A percentile compares a stretch with the other conserved stretches of the same genome.
Evolutionary conservation across 2,113 vertebrate species (phyloP).

Genomic region (Tretioscincus oriximinensis): DNA sequence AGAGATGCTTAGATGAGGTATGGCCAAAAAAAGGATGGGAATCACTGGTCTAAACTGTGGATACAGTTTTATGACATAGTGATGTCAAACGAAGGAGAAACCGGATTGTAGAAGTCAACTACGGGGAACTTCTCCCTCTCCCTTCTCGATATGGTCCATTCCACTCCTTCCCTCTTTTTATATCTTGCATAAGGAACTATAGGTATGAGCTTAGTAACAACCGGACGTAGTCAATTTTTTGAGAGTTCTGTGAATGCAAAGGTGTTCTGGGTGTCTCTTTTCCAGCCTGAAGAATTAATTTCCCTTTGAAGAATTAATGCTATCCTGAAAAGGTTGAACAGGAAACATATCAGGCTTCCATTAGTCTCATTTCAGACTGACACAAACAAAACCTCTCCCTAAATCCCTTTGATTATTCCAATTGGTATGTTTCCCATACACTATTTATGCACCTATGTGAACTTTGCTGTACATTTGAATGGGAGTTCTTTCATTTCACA

Average conservation of each 20-base stretch:
- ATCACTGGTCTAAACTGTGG: too few relatives aligned
- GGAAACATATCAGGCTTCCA: background rate
- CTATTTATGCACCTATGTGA: conserved; percentile 80
- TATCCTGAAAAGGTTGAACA: background rate
- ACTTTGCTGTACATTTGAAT: conserved; percentile 77
- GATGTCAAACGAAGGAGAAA: background rate
- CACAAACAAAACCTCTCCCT: conserved; percentile 52
- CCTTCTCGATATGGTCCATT: background rate
- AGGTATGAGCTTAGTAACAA: background rate
- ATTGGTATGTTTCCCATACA: conserved; percentile 49
- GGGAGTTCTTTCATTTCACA: conserved; percentile 82
- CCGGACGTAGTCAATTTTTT: accelerated
- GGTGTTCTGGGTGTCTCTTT: background rate
- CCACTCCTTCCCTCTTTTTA: too few relatives aligned
- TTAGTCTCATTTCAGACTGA: background rate
- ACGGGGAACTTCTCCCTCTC: too few relatives aligned
- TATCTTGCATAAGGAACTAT: background rate
- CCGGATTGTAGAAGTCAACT: background rate
- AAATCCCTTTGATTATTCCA: conserved; percentile 64
- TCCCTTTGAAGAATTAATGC: accelerated
- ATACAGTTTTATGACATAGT: too few relatives aligned
- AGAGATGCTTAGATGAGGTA: too few relatives aligned
- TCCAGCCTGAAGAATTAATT: accelerated
- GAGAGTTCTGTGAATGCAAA: background rate
- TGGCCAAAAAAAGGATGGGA: too few relatives aligned